A percentile compares a stretch with the other conserved stretches of the same genome.
phyloP scores from a whole-genome alignment of 2,797 vertebrate genomes.

The Balearica regulorum region DNA sequence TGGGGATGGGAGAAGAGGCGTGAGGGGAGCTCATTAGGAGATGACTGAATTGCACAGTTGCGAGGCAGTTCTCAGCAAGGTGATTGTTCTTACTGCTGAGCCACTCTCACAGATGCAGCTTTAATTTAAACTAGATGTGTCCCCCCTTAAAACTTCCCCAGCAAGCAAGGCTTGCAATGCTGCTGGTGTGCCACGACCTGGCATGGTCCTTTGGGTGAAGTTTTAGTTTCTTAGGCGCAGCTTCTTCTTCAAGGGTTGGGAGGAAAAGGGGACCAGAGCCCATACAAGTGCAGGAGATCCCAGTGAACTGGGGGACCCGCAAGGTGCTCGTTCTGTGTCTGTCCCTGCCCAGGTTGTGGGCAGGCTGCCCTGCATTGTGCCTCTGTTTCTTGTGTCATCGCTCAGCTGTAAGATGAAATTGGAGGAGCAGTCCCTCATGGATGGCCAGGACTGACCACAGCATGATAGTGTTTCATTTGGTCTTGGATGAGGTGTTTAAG shows the following conservation, averaged over 20 bases:
- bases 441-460: not conserved
- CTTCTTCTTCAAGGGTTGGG: not conserved
- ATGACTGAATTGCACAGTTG: not conserved
- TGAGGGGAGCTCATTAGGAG: not conserved
- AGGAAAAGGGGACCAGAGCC: not conserved
- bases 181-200: fast-evolving
- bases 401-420: not conserved
- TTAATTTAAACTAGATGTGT: not conserved
- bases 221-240: not conserved
- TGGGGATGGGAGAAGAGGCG: not conserved
- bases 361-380: not conserved
- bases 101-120: not conserved
- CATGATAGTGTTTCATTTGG: not conserved
- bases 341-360: fast-evolving
- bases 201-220: not conserved
- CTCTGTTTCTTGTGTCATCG: not conserved
- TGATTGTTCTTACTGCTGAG: not conserved
- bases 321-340: fast-evolving
- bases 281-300: not conserved
- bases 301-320: not conserved
- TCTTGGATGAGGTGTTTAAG: not conserved
- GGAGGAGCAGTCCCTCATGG: not conserved
- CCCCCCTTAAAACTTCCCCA: not conserved
- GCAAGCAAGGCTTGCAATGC: not conserved
- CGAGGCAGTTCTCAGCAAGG: not conserved